Evolutionary conservation across 2,888 invertebrate genomes (phyloP).

Genomic region (Yponomeuta malinellus): DNA sequence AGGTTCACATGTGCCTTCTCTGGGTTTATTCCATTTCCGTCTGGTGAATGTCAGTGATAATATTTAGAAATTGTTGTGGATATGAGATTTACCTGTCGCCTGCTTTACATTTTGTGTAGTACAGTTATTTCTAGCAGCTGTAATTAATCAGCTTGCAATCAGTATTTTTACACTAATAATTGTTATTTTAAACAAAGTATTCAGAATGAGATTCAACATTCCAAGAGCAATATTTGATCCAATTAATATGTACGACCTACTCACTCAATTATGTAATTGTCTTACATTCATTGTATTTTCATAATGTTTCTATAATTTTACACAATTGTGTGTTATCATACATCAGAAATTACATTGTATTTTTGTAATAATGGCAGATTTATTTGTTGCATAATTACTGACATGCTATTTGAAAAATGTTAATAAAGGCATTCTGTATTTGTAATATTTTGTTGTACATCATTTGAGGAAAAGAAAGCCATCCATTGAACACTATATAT

Average conservation of each 20-base stretch:
- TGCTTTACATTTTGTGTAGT: background rate
- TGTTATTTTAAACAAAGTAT: background rate
- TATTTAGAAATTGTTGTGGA: background rate
- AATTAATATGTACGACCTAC: too few species aligned
- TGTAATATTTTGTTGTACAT: background rate
- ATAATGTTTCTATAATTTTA: background rate
- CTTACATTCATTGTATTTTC: background rate
- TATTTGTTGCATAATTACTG: conserved; percentile 1
- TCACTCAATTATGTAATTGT: too few species aligned
- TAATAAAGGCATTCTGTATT: conserved; percentile 10
- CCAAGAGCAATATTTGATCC: conserved; percentile 5
- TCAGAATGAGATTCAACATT: conserved; percentile 15
- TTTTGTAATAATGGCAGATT: conserved; percentile 10
- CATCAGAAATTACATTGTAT: background rate
- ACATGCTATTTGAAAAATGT: conserved; percentile 1
- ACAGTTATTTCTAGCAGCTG: background rate
- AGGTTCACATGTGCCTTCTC: conserved; percentile 8
- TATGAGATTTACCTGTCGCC: background rate
- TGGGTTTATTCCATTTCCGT: background rate
- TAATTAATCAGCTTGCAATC: background rate
- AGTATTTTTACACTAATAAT: background rate
- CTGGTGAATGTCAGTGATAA: conserved; percentile 2
- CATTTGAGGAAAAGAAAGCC: background rate
- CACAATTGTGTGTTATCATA: background rate
- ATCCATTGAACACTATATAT: background rate